Evolutionary conservation across 2,888 invertebrate species (phyloP), one percentile per base, ranked within the genome.

Genomic region (Pheosia tremula): DNA sequence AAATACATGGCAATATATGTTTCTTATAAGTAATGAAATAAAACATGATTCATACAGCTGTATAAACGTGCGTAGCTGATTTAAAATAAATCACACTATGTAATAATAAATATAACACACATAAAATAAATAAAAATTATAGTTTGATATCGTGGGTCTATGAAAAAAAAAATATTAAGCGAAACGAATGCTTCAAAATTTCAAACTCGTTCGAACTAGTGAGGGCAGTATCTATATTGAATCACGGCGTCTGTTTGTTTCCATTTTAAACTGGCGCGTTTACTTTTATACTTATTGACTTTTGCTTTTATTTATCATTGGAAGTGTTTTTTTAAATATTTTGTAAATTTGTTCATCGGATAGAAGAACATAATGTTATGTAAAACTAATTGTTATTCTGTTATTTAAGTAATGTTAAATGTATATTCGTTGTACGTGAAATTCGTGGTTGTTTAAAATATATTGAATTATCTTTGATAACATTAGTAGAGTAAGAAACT

Each of bases 201-300:
- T 59, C 64, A 66, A 75, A 75, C 61, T 74, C 71, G 67, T 75
- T 64, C 74, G 78, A 75, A 78, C 68, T 24, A 77, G 69, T 62
- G 58, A 67, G 66, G 63, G 71, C 73, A 70, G 76, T 80, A 78
- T 78, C 72, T 75, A 75, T 75, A 75, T 74, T 77, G 76, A 72
- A 63, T 66, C 74, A 68, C 67, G 74, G 70, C 77, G 65, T 66
- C 58, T 54, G 67, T 63, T 57, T 81, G 76, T 82, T 78, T 74
- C 64, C 72, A 59, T 68, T 77, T 63, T 56, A 63, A 77, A 68
- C 73, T 67, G 67, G 63, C 67, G 72, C 78, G 75, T 83, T 83
- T 81, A 72, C 70, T 58, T 58, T 63, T 41, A 56, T 62, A 66
- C 71, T 77, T 82, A 79, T 80, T 81, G 76, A 78, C 71, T 76